Evolutionary conservation across 1,140 invertebrate species (phyloP).

Genomic region (Drosophila serrata): DNA sequence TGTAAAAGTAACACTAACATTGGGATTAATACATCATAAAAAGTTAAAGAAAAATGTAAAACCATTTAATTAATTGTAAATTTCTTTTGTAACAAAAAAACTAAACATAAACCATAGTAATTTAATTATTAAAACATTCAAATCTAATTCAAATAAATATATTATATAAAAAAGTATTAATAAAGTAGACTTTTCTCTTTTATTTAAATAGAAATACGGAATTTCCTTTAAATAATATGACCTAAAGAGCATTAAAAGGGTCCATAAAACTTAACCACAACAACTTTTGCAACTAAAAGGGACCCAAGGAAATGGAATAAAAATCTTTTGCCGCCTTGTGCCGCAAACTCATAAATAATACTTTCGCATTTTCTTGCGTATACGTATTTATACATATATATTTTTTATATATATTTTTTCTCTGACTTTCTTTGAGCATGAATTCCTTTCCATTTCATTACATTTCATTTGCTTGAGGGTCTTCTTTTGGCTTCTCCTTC

Average conservation of each 20-base stretch:
- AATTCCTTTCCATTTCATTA: conserved; percentile 63
- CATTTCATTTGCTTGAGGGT: conserved; percentile 35
- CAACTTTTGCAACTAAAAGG: conserved; percentile 5
- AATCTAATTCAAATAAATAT: not conserved
- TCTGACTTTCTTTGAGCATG: conserved; percentile 34
- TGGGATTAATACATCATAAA: no score
- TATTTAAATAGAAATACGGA: not conserved
- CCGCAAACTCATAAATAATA: conserved; percentile 68
- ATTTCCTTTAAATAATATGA: no score
- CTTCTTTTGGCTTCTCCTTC: conserved; percentile 45
- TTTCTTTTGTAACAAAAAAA: not conserved
- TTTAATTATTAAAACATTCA: no score
- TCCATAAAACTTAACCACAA: not conserved
- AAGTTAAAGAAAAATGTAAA: not conserved
- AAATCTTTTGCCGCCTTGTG: conserved; percentile 25
- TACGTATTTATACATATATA: conserved; percentile 22
- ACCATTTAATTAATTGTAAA: not conserved
- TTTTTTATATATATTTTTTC: conserved; percentile 2
- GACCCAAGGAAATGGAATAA: conserved; percentile 17
- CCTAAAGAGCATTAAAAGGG: conserved; percentile 11
- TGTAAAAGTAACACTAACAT: not conserved
- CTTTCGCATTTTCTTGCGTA: conserved; percentile 41
- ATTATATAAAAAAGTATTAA: not conserved
- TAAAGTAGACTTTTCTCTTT: not conserved
- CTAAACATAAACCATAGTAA: no score